These are phyloP conservation scores for Narcine bancroftii DNA, from an alignment of 2,113 vertebrate genomes.

Conservation along the genomic window DNA sequence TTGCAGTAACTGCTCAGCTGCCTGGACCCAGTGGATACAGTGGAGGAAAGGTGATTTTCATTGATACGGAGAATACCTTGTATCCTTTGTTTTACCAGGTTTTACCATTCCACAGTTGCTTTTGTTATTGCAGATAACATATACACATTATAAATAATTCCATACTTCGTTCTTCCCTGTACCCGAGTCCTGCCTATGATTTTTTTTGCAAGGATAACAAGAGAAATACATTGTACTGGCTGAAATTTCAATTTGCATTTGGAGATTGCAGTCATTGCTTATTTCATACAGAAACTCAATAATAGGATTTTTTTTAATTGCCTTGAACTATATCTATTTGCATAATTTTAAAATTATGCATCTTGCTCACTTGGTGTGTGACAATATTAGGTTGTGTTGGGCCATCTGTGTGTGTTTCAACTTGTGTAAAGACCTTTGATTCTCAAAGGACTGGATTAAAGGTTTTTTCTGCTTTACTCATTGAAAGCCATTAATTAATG, in stretches of 20 bases:
- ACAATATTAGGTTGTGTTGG: not conserved
- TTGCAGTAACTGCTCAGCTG: conserved; percentile 86
- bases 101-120: not conserved
- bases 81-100: conserved; percentile 62
- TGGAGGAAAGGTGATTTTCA: conserved; percentile 92
- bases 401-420: not conserved
- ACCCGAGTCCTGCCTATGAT: not conserved
- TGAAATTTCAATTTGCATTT: not conserved
- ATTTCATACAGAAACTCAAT: not conserved
- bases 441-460: not conserved
- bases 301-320: not conserved
- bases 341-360: not conserved
- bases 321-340: not conserved
- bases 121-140: not conserved
- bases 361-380: not conserved
- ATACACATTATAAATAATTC: not conserved
- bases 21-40: conserved; percentile 78
- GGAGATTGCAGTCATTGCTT: not conserved
- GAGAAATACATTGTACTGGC: not conserved
- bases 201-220: not conserved
- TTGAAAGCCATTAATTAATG: not conserved
- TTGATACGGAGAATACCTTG: conserved; percentile 98
- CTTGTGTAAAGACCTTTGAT: not conserved
- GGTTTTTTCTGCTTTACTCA: not conserved
- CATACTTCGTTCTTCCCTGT: not conserved